phyloP scores from a whole-genome alignment of 2,888 invertebrate genomes.

The Anthrax anthrax region DNA sequence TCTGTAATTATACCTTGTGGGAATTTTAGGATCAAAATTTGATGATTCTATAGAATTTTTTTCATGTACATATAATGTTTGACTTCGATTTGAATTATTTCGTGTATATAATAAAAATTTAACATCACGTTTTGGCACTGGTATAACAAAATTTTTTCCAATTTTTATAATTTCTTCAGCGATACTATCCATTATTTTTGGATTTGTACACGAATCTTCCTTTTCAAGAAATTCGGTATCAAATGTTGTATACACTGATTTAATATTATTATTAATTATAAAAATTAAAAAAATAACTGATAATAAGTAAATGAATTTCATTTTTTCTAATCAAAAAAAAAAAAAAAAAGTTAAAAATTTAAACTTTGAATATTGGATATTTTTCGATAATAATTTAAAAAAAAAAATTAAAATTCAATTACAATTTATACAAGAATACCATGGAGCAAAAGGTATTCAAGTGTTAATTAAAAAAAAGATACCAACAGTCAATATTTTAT shows the following conservation, averaged over 20 bases:
- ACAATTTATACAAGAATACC: too few species aligned
- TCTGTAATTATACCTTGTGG: neutral
- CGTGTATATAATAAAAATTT: neutral
- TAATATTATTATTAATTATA: too few species aligned
- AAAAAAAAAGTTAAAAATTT: too few species aligned
- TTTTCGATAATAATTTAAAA: too few species aligned
- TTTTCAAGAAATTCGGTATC: neutral
- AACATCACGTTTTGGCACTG: neutral
- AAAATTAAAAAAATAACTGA: too few species aligned
- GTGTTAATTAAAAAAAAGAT: too few species aligned
- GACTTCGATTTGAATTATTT: neutral
- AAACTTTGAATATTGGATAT: too few species aligned
- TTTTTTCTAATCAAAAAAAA: too few species aligned
- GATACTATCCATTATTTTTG: neutral
- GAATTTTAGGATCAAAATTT: neutral
- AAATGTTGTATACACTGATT: neutral
- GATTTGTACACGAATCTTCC: neutral
- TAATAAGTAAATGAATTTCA: too few species aligned
- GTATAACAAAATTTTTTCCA: neutral
- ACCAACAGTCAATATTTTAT: too few species aligned
- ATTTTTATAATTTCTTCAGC: neutral
- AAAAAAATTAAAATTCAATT: too few species aligned
- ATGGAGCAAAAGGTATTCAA: too few species aligned
- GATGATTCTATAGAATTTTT: neutral
- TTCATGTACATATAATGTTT: neutral